These are phyloP conservation scores for Uria aalge DNA, from an alignment of 2,113 vertebrate genomes.

Conservation along the genomic window DNA sequence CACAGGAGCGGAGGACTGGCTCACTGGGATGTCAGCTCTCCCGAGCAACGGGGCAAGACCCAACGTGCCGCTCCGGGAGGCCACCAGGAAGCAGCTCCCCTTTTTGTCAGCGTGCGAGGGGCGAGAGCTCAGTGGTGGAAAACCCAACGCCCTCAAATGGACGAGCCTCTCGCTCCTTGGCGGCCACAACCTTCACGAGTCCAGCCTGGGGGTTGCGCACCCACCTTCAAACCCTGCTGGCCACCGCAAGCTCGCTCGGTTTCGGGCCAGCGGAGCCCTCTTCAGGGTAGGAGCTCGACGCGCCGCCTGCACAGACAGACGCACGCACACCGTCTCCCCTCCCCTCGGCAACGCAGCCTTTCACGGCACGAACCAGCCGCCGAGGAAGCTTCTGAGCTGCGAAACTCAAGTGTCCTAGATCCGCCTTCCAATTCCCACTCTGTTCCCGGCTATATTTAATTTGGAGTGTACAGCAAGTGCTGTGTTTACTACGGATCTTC, in stretches of 20 bases:
- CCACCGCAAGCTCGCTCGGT: rapidly evolving
- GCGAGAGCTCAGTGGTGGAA: not conserved
- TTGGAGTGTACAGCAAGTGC: not conserved
- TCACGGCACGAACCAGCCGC: not conserved
- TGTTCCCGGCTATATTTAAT: not conserved
- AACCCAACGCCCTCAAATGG: rapidly evolving
- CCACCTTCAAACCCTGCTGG: not conserved
- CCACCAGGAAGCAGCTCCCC: not conserved
- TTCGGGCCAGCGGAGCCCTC: not conserved
- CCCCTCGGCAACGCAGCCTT: not conserved
- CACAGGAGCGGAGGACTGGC: rapidly evolving
- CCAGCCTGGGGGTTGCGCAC: not conserved
- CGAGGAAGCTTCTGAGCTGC: not conserved
- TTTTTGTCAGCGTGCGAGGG: rapidly evolving
- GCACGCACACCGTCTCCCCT: not conserved
- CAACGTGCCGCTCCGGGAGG: not conserved
- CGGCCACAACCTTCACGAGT: not conserved
- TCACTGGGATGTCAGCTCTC: rapidly evolving
- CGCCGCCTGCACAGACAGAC: not conserved
- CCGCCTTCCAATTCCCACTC: not conserved
- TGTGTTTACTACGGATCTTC: not conserved
- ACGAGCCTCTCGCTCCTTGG: not conserved
- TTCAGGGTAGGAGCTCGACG: not conserved
- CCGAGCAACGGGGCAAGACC: not conserved
- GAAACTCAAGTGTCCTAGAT: not conserved